Conservation (phyloP, 2,113 vertebrate genomes). For the Myocastor coypus region DNA sequence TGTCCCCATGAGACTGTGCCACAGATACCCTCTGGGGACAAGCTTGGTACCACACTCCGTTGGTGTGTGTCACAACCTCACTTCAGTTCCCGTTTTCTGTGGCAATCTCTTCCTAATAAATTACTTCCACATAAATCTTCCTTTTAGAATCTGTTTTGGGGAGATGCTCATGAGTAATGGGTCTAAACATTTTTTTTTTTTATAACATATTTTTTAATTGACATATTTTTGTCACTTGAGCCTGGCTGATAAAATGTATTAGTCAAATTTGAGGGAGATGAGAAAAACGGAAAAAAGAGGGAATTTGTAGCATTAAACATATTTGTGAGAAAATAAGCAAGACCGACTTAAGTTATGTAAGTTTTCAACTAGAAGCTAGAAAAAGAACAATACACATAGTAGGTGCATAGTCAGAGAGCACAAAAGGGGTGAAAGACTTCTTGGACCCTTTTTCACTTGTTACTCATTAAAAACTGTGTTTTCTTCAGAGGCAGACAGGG, state of each 20-base stretch:
- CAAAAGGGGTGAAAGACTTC: neutral
- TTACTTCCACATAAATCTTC: neutral
- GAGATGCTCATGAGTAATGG: neutral
- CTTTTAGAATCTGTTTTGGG: neutral
- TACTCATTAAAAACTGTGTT: neutral
- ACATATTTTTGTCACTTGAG: conserved; percentile 12
- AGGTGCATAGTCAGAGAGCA: neutral
- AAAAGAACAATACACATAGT: neutral
- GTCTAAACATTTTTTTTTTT: neutral
- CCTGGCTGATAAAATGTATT: neutral
- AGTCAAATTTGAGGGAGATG: conserved; percentile 17
- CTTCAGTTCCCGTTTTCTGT: neutral
- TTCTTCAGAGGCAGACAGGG: neutral
- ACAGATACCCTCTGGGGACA: neutral
- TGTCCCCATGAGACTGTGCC: neutral
- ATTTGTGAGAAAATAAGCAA: neutral
- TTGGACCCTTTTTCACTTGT: neutral
- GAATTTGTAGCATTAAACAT: neutral
- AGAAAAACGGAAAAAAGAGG: conserved; percentile 38
- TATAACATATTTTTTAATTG: neutral
- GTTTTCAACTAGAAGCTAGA: conserved; percentile 46
- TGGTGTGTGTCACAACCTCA: neutral
- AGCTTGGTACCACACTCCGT: neutral
- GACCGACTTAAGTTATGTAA: neutral
- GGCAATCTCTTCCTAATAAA: conserved; percentile 28